phyloP scores from a whole-genome alignment of 2,797 vertebrate species.

The Bucorvus abyssinicus region DNA sequence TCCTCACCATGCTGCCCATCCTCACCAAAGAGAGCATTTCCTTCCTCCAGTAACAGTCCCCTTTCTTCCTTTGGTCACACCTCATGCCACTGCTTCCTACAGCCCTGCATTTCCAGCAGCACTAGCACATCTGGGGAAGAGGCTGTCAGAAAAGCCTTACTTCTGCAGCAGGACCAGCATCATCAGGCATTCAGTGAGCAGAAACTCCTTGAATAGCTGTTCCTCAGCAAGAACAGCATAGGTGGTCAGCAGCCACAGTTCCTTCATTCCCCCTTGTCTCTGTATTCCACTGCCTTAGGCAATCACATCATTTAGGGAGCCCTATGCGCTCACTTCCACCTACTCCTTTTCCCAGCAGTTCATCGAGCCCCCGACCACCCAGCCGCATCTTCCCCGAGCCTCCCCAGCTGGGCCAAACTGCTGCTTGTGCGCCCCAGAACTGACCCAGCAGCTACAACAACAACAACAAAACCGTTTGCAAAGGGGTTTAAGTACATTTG shows the following conservation, averaged over 20 bases:
- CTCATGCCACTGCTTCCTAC: background rate
- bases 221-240: background rate
- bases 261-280: background rate
- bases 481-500: slow-evolving; percentile 8
- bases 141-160: background rate
- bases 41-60: background rate
- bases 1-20: background rate
- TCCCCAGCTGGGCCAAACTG: background rate
- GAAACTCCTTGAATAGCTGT: accelerated
- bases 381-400: background rate
- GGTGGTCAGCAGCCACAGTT: accelerated
- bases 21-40: background rate
- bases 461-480: background rate
- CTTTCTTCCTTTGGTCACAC: background rate
- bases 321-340: background rate
- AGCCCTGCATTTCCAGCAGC: background rate
- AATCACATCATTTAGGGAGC: background rate
- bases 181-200: background rate
- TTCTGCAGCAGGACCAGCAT: background rate
- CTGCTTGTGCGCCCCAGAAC: background rate
- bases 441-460: background rate
- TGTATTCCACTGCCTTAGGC: background rate
- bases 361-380: background rate
- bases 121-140: background rate
- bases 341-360: background rate